These are phyloP conservation scores for Rhipidura dahli DNA, from an alignment of 2,113 vertebrate species.

Conservation along the genomic window DNA sequence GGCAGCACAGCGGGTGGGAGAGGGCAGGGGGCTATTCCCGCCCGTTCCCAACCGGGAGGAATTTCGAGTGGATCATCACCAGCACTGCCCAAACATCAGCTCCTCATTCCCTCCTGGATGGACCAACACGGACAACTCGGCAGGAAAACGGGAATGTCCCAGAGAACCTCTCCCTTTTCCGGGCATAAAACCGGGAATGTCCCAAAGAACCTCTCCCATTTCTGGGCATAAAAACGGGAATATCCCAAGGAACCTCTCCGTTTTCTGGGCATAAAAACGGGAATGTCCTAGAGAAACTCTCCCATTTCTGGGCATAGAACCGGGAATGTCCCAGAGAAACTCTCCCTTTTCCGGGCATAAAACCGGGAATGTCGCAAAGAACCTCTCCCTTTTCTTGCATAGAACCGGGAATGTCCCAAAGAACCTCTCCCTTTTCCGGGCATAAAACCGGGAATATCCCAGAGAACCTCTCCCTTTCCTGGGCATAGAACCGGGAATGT, in stretches of 20 bases:
- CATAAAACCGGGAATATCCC: background rate
- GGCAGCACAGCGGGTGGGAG: background rate
- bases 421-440: background rate
- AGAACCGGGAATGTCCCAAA: background rate
- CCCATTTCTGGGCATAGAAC: background rate
- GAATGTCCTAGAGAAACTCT: background rate
- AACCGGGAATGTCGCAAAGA: background rate
- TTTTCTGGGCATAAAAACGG: background rate
- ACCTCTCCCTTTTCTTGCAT: background rate
- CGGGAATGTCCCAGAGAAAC: background rate
- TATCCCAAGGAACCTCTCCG: background rate
- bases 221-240: background rate
- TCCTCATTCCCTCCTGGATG: background rate
- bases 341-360: background rate
- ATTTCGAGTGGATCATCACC: background rate
- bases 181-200: background rate
- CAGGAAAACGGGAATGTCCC: background rate
- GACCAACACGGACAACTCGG: background rate
- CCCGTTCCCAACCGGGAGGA: background rate
- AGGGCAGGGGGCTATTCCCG: background rate
- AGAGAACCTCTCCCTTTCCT: background rate
- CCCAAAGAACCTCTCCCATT: background rate
- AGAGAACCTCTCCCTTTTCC: background rate
- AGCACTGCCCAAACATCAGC: background rate
- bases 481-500: background rate